phyloP scores from a whole-genome alignment of 2,797 vertebrate genomes.

The Cetoscarus ocellatus region DNA sequence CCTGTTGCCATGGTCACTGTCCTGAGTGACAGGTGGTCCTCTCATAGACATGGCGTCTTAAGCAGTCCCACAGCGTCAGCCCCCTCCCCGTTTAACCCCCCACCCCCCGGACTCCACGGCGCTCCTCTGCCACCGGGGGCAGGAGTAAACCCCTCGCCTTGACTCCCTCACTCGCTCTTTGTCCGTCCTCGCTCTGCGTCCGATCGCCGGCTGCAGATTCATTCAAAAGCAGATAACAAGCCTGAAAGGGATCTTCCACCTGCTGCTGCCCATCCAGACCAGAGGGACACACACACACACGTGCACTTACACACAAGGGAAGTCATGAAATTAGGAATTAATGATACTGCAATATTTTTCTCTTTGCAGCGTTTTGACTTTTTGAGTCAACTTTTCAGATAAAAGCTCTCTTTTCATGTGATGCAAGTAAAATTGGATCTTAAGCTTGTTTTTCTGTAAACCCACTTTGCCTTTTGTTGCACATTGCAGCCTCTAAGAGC shows the following conservation, averaged over 20 bases:
- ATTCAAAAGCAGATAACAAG: conserved; percentile 69
- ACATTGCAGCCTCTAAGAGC: too few relatives aligned
- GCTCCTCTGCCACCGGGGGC: conserved; percentile 46
- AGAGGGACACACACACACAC: conserved; percentile 25
- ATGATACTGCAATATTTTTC: too few relatives aligned
- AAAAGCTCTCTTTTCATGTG: too few relatives aligned
- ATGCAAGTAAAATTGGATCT: too few relatives aligned
- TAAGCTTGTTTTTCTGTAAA: too few relatives aligned
- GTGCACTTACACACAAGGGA: too few relatives aligned
- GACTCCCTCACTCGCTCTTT: conserved; percentile 57
- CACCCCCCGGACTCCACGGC: background rate
- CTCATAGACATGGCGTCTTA: conserved; percentile 72
- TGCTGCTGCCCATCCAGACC: conserved; percentile 52
- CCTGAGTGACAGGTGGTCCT: conserved; percentile 84
- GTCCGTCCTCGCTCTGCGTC: conserved; percentile 44
- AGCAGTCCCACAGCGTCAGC: conserved; percentile 50
- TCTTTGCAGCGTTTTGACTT: too few relatives aligned
- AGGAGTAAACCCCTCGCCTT: conserved; percentile 32
- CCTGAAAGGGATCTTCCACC: conserved; percentile 60
- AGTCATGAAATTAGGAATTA: too few relatives aligned
- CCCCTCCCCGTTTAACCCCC: conserved; percentile 16
- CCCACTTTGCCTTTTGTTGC: too few relatives aligned
- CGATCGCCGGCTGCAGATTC: conserved; percentile 58
- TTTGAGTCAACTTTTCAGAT: too few relatives aligned
- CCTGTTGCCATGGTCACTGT: conserved; percentile 79